A percentile compares a stretch with the other conserved stretches of the same genome.
These are phyloP conservation scores for Chaetodon trifascialis DNA, from an alignment of 2,113 vertebrate genomes.

Conservation along the genomic window DNA sequence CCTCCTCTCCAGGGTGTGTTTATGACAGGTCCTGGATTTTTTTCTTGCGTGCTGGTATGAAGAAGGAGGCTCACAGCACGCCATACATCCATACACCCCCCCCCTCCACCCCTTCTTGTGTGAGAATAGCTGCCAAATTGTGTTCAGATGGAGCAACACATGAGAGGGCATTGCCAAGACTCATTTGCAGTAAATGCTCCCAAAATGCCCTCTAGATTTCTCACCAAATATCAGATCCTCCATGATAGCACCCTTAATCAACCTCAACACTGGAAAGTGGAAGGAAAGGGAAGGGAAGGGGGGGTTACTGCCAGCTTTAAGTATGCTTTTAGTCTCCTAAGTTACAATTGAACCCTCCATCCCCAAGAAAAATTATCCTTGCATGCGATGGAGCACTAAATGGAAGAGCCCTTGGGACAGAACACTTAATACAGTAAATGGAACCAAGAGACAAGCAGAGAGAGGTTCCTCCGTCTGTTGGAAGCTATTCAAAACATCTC, in stretches of 20 bases:
- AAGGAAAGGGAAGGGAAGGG: slow-evolving; percentile 28
- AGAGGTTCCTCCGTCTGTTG: slow-evolving; percentile 66
- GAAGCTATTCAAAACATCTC: slow-evolving; percentile 76
- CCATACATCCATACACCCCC: slow-evolving; percentile 26
- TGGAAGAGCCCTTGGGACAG: slow-evolving; percentile 69
- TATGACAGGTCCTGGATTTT: slow-evolving; percentile 71
- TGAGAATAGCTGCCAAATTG: slow-evolving; percentile 78
- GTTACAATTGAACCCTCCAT: slow-evolving; percentile 61
- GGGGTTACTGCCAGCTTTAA: slow-evolving; percentile 66
- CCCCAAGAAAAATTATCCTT: slow-evolving; percentile 71
- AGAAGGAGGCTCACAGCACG: slow-evolving; percentile 56
- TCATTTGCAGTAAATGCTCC: slow-evolving; percentile 78
- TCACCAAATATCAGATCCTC: slow-evolving; percentile 73
- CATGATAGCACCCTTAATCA: slow-evolving; percentile 78
- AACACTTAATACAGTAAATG: slow-evolving; percentile 78
- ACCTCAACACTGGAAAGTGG: slow-evolving; percentile 72
- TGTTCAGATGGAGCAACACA: slow-evolving; percentile 80
- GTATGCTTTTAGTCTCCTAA: slow-evolving; percentile 73
- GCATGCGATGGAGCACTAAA: slow-evolving; percentile 79
- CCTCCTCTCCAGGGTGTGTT: slow-evolving; percentile 69
- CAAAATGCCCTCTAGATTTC: slow-evolving; percentile 73
- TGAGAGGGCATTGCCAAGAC: slow-evolving; percentile 76
- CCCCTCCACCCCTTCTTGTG: background rate
- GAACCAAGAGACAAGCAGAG: slow-evolving; percentile 64
- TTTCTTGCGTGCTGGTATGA: slow-evolving; percentile 67